Percentiles rank a stretch among this genome's conserved stretches.
These are phyloP conservation scores for Cheiracanthium punctorium DNA, from an alignment of 2,888 invertebrate species.

Conservation along the genomic window DNA sequence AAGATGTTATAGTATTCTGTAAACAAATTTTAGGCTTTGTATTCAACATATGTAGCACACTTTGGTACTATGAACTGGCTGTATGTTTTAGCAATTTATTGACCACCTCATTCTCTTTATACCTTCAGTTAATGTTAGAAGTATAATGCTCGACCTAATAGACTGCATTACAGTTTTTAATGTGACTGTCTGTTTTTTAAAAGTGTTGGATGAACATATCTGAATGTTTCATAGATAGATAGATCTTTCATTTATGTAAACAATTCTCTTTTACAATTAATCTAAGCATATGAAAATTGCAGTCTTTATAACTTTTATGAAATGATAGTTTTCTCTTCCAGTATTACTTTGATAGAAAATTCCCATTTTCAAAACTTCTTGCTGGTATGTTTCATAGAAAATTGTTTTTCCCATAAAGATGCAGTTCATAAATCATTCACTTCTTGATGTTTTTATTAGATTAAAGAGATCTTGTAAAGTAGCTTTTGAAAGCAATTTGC, in stretches of 20 bases:
- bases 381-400: not conserved
- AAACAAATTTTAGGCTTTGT: constrained; percentile 50
- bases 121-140: constrained; percentile 16
- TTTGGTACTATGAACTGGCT: constrained; percentile 31
- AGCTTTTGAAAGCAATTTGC: constrained; percentile 23
- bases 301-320: not conserved
- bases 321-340: constrained; percentile 14
- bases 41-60: constrained; percentile 39
- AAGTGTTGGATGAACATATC: constrained; percentile 45
- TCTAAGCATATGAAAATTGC: not conserved
- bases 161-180: not conserved
- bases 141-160: not conserved
- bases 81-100: constrained; percentile 22
- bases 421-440: constrained; percentile 6
- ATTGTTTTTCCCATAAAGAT: not conserved
- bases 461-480: constrained; percentile 33
- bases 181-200: constrained; percentile 28
- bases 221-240: constrained; percentile 42
- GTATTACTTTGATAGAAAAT: constrained; percentile 19
- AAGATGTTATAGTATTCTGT: constrained; percentile 17
- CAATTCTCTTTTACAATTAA: not conserved
- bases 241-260: constrained; percentile 16
- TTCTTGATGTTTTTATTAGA: constrained; percentile 48
- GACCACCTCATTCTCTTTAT: constrained; percentile 15
- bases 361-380: constrained; percentile 1